Conservation (phyloP, 2,888 invertebrate genomes). For the Thereva nobilitata region DNA sequence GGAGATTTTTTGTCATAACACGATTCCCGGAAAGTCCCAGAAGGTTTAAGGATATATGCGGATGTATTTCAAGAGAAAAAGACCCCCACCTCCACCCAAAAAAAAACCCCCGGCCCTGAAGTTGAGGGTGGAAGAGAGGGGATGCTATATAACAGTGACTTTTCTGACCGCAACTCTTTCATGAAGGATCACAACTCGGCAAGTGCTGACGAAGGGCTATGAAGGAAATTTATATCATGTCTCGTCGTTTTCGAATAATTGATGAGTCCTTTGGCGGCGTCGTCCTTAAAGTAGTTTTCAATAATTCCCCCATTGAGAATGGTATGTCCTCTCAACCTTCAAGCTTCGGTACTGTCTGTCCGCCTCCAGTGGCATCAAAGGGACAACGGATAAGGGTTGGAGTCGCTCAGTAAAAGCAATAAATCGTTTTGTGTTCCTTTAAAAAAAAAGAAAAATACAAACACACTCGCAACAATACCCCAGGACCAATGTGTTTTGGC, state of each 20-base stretch:
- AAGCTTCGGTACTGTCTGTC: too few relatives aligned
- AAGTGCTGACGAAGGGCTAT: slow-evolving; percentile 34
- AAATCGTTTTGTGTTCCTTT: slow-evolving; percentile 21
- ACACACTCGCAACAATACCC: neutral
- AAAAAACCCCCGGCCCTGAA: neutral
- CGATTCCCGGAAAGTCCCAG: slow-evolving; percentile 2
- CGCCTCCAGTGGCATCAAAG: too few relatives aligned
- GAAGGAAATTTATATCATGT: slow-evolving; percentile 35
- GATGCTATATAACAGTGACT: slow-evolving; percentile 1
- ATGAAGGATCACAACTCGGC: slow-evolving; percentile 17
- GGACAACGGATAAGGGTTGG: too few relatives aligned
- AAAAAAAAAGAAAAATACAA: slow-evolving; percentile 13
- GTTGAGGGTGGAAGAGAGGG: neutral
- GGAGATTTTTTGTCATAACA: slow-evolving; percentile 35
- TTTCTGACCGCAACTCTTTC: slow-evolving; percentile 31
- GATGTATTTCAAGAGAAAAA: neutral
- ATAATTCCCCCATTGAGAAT: slow-evolving; percentile 25
- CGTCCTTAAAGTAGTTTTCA: slow-evolving; percentile 31
- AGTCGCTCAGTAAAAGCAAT: neutral
- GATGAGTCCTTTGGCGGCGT: slow-evolving; percentile 38
- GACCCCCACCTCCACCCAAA: neutral
- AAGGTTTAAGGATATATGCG: slow-evolving; percentile 1
- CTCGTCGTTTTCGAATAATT: slow-evolving; percentile 37
- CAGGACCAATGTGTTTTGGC: neutral
- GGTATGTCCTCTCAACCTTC: slow-evolving; percentile 13